phyloP scores from a whole-genome alignment of 2,113 vertebrate genomes.

The Lepus americanus region DNA sequence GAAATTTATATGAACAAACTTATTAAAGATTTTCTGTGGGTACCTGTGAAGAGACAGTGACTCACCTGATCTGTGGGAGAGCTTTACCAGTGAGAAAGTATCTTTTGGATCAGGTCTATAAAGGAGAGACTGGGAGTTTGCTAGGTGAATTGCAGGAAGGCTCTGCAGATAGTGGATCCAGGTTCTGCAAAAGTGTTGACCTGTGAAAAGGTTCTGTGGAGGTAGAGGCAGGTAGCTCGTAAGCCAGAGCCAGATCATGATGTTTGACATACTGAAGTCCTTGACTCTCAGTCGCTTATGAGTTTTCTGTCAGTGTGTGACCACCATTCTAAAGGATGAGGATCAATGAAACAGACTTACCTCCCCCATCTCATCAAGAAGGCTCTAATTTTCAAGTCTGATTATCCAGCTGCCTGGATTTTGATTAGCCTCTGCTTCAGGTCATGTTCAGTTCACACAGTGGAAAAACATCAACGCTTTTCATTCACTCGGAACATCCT shows the following conservation, averaged over 20 bases:
- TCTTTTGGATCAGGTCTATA: background rate
- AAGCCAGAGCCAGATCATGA: background rate
- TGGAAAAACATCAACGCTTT: background rate
- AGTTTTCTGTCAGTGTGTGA: background rate
- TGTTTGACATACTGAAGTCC: background rate
- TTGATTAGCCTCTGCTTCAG: background rate
- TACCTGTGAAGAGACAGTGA: background rate
- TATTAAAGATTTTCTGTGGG: background rate
- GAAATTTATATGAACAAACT: background rate
- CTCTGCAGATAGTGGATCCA: background rate
- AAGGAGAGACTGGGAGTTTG: background rate
- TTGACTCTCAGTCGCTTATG: background rate
- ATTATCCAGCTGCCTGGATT: slow-evolving; percentile 11
- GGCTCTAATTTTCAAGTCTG: background rate
- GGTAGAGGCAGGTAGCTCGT: background rate
- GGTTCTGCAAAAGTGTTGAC: background rate
- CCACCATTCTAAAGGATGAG: background rate
- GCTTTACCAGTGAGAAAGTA: background rate
- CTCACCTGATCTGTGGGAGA: background rate
- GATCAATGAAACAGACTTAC: background rate
- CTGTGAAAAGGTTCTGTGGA: background rate
- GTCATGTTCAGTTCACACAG: background rate
- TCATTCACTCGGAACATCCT: background rate
- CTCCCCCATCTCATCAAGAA: background rate
- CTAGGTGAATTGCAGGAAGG: background rate